Evolutionary conservation across 2,113 vertebrate genomes (phyloP), one percentile per base, ranked within the genome.

Genomic region (Hypomesus transpacificus): DNA sequence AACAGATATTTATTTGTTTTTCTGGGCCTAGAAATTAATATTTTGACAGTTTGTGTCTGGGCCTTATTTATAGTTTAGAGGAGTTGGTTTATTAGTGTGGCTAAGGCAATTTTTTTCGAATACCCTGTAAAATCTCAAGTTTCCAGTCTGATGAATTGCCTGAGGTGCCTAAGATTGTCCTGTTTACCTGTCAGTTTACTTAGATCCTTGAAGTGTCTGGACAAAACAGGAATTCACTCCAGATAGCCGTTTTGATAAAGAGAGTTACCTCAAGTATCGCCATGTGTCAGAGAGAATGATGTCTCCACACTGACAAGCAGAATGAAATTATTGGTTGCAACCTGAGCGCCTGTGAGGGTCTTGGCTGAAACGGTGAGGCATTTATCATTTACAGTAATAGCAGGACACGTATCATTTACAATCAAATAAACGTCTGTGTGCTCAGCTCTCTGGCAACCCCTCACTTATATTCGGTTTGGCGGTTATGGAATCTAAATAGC

Each of bases 351-450:
- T 68, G 57, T 20, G 69, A 53, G 64, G 73, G 68, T 71, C 82
- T 77, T 86, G 82, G 82, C 83, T 85, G 71, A 82, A 82, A 80
- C 68, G 71, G 73, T n/a, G 2, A 52, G 34, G 66, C 78, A 86
- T 89, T 85, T 74, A 87, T 89, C 83, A 86, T 79, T 75, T 70
- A 77, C 69, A 58, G 82, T 85, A 88, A 85, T 86, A 61, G 18
- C 59, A 54, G 76, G 80, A 87, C 76, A 83, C 74, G 61, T 80
- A 51, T 80, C 75, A 82, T 86, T 88, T 87, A 79, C 74, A 84
- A 68, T 80, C 20, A 86, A 82, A 86, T 83, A 76, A 84, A 87
- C 78, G 51, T 62, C 61, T 79, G 82, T 79, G 82, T 79, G 60
- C 79, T 81, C 52, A 26, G 34, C 46, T 80, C 73, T 83, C 9